Conservation (phyloP, 2,797 vertebrate species). For the Acridotheres tristis region DNA sequence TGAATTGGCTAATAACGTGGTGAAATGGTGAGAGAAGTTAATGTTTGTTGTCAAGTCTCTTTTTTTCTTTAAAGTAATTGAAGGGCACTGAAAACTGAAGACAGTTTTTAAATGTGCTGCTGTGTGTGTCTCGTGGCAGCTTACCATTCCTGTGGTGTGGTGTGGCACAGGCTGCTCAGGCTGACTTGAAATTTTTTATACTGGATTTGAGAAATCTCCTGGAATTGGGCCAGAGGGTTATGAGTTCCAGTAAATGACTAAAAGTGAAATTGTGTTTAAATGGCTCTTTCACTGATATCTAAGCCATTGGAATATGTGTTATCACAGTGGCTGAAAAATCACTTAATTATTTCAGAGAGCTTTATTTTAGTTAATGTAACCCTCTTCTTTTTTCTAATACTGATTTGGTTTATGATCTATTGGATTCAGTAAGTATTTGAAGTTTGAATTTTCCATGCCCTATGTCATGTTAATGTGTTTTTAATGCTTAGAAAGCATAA, state of each 20-base stretch:
- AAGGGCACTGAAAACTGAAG: background rate
- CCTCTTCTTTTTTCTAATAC: background rate
- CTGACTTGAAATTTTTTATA: background rate
- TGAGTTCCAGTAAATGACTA: slow-evolving; percentile 61
- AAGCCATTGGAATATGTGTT: slow-evolving; percentile 29
- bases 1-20: background rate
- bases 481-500: slow-evolving; percentile 1
- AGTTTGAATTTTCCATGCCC: slow-evolving; percentile 57
- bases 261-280: slow-evolving; percentile 57
- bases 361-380: slow-evolving; percentile 50
- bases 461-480: slow-evolving; percentile 18
- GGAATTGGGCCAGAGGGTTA: slow-evolving; percentile 44
- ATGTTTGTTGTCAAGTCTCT: background rate
- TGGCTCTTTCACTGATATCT: slow-evolving; percentile 40
- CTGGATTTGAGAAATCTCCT: slow-evolving; percentile 53
- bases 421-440: slow-evolving; percentile 46
- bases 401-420: slow-evolving; percentile 56
- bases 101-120: background rate
- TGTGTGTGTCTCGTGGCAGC: background rate
- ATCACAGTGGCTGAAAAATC: slow-evolving; percentile 34
- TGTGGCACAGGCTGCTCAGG: background rate
- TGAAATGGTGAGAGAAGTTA: slow-evolving; percentile 42
- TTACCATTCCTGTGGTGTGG: background rate
- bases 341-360: slow-evolving; percentile 41
- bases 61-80: background rate